Percentiles rank a stretch among this genome's conserved stretches.
Conservation (phyloP, 2,113 vertebrate genomes). For the Hoplias malabaricus region DNA sequence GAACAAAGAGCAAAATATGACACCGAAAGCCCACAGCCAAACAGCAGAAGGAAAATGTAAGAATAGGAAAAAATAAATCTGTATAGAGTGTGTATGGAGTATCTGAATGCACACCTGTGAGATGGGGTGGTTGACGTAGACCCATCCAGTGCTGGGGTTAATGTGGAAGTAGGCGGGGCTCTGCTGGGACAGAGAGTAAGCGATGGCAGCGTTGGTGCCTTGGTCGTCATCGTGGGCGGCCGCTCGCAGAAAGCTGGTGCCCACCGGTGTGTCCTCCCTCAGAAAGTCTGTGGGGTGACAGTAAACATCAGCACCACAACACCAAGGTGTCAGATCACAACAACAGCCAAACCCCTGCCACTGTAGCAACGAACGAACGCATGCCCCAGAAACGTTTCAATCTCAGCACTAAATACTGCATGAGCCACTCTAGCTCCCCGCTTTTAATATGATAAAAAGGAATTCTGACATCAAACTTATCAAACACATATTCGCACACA, state of each 20-base stretch:
- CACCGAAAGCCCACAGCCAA: too few species aligned
- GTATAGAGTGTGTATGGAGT: neutral
- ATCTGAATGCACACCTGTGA: slow-evolving; percentile 72
- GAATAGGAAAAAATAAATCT: too few species aligned
- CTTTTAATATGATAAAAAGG: slow-evolving; percentile 62
- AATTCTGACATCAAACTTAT: slow-evolving; percentile 65
- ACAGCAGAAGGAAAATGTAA: too few species aligned
- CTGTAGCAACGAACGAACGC: slow-evolving; percentile 52
- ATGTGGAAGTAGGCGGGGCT: slow-evolving; percentile 83
- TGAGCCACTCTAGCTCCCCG: slow-evolving; percentile 50
- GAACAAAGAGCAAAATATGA: too few species aligned
- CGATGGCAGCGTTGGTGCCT: slow-evolving; percentile 82
- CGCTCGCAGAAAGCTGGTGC: slow-evolving; percentile 82
- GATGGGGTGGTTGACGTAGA: slow-evolving; percentile 81
- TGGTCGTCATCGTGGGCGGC: slow-evolving; percentile 86
- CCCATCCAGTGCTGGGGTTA: slow-evolving; percentile 85
- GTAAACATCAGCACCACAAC: slow-evolving; percentile 19
- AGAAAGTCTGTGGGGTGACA: slow-evolving; percentile 77
- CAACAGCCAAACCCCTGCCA: slow-evolving; percentile 19
- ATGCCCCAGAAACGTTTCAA: slow-evolving; percentile 66
- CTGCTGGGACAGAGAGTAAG: slow-evolving; percentile 79
- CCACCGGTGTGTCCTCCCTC: slow-evolving; percentile 80
- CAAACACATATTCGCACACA: slow-evolving; percentile 63
- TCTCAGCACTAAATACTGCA: slow-evolving; percentile 70
- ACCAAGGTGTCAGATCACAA: slow-evolving; percentile 34